Base-by-base conservation (phyloP, 2,797 vertebrate genomes). In the Melanotaenia trifasciata region DNA sequence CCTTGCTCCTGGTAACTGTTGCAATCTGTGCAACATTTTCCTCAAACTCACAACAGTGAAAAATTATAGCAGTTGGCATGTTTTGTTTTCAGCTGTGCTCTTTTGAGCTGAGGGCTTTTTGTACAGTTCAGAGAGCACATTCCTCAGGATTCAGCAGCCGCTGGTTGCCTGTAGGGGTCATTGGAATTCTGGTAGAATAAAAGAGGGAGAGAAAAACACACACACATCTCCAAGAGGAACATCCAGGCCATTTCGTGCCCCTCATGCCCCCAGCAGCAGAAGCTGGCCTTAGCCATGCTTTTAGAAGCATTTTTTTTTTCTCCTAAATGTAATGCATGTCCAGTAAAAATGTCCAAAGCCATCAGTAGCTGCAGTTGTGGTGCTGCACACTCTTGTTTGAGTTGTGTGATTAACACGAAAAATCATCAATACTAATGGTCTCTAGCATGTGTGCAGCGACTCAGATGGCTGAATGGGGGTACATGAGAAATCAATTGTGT, bases 111-210 rank as follows among this genome's bases (percentile, higher is more conserved):
- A 94, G 92, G 95, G 94, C 95, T 95, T 90, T 96, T 96, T 95
- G 94, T 96, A 96, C 95, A 98, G 96, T 98, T 97, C 96, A 96
- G 95, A 96, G 96, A 97, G 96, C 96, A 97, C 96, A 97, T 98
- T 98, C 95, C 95, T 95, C 83, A 93, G 91, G 90, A 96, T 95
- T 94, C 90, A 95, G 95, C 94, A 95, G 94, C 96, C 95, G 94
- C 94, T 72, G 86, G 90, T 93, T 96, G 96, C 96, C 96, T 96
- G 94, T 95, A 96, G 96, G 96, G 95, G 95, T 96, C 92, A 93
- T 95, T 95, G 96, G 95, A 96, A 96, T 96, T 96, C 93, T 93
- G 89, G 81, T 84, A 83, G 78, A 88, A 89, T 88, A 87, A 90
- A 90, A 87, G 89, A 35, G 84, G 86, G 88, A 74, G 84, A 89